phyloP scores from a whole-genome alignment of 2,113 vertebrate genomes.

The Chroicocephalus ridibundus region DNA sequence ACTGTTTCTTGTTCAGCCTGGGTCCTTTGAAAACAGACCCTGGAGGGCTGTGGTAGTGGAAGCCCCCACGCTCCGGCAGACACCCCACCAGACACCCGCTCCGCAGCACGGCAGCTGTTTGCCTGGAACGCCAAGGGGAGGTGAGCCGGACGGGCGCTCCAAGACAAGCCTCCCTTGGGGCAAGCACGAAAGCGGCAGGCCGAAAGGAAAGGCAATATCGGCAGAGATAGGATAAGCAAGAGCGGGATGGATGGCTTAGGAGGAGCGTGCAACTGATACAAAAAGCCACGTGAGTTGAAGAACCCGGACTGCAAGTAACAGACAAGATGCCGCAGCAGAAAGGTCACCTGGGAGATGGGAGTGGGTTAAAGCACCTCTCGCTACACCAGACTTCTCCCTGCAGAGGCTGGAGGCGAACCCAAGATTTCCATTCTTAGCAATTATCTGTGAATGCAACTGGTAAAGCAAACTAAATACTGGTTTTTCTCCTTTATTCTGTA shows the following conservation, averaged over 20 bases:
- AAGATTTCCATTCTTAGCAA: neutral
- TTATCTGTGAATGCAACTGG: neutral
- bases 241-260: neutral
- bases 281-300: neutral
- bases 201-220: neutral
- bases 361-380: neutral
- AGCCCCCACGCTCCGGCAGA: neutral
- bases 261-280: neutral
- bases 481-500: neutral
- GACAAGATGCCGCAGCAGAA: neutral
- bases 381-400: neutral
- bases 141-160: fast-evolving
- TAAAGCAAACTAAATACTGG: neutral
- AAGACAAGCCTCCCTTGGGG: neutral
- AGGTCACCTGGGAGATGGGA: neutral
- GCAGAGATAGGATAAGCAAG: neutral
- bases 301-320: neutral
- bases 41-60: neutral
- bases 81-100: neutral
- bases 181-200: fast-evolving
- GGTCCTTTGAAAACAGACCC: neutral
- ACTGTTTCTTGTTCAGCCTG: neutral
- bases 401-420: neutral
- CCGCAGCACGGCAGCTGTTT: neutral
- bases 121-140: neutral